Conservation (phyloP, 2,797 vertebrate species). For the Cynodonichthys magdalenae region DNA sequence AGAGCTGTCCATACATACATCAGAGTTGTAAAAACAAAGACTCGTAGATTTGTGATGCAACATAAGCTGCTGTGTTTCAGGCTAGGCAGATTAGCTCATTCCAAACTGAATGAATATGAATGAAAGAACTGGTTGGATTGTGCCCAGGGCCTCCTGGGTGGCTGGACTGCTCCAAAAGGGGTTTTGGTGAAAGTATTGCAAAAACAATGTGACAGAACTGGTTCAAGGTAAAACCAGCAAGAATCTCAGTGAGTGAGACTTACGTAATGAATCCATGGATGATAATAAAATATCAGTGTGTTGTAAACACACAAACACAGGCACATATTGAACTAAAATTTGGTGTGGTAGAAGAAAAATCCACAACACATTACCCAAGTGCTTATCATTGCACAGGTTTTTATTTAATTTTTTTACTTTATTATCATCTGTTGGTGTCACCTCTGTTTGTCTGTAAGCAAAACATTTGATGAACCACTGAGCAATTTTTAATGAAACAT, state of each 20-base stretch:
- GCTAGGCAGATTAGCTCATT: conserved; percentile 55
- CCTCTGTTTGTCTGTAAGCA: too few relatives aligned
- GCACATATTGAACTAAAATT: too few relatives aligned
- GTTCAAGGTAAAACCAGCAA: not conserved
- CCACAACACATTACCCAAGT: too few relatives aligned
- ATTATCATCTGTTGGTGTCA: too few relatives aligned
- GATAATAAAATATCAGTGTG: not conserved
- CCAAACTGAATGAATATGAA: conserved; percentile 45
- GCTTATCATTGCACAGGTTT: too few relatives aligned
- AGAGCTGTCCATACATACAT: conserved; percentile 10
- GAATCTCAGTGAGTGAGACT: not conserved
- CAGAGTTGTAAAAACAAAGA: conserved; percentile 32
- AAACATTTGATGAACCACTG: too few relatives aligned
- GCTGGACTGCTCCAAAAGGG: conserved; percentile 7
- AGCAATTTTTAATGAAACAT: too few relatives aligned
- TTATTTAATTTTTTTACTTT: too few relatives aligned
- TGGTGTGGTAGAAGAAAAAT: too few relatives aligned
- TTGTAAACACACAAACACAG: too few relatives aligned
- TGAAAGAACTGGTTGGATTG: conserved; percentile 29
- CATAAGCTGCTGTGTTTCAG: conserved; percentile 34
- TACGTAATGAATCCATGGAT: not conserved
- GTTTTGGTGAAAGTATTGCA: conserved; percentile 1
- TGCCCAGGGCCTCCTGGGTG: conserved; percentile 27
- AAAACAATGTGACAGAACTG: conserved; percentile 23
- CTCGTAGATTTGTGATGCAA: conserved; percentile 55